Evolutionary conservation across 2,888 invertebrate species (phyloP).

Genomic region (Rhimphoctona megacephalus): DNA sequence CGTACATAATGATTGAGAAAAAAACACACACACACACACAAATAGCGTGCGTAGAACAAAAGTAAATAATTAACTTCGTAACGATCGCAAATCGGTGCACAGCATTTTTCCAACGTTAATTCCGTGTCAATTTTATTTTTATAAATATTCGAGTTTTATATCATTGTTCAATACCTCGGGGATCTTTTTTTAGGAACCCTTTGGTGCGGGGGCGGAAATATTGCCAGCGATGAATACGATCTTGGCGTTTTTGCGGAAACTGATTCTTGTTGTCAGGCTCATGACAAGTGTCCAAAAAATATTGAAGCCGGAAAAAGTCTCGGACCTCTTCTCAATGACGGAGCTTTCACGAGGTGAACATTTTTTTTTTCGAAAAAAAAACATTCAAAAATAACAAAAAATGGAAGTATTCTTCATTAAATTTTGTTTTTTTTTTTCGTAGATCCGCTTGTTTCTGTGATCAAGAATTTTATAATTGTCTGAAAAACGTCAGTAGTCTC

Average conservation of each 20-base stretch:
- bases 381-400: neutral
- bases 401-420: neutral
- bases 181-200: slow-evolving; percentile 87
- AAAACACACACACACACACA: no score
- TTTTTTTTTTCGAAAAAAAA: neutral
- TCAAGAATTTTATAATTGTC: slow-evolving; percentile 88
- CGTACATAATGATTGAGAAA: no score
- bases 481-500: slow-evolving; percentile 86
- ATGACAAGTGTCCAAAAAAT: slow-evolving; percentile 89
- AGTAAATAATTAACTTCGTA: no score
- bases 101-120: no score
- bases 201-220: slow-evolving; percentile 91
- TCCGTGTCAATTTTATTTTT: no score
- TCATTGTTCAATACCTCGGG: neutral
- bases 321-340: slow-evolving; percentile 88
- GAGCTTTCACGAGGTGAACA: slow-evolving; percentile 88
- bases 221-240: slow-evolving; percentile 86
- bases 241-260: slow-evolving; percentile 88
- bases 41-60: neutral
- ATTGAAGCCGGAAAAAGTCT: slow-evolving; percentile 87
- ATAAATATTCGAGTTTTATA: neutral
- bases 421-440: slow-evolving; percentile 49
- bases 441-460: slow-evolving; percentile 92
- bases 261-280: slow-evolving; percentile 90
- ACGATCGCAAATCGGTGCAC: no score